Conservation (phyloP, 2,888 invertebrate species). For the Hartigia nigra region DNA sequence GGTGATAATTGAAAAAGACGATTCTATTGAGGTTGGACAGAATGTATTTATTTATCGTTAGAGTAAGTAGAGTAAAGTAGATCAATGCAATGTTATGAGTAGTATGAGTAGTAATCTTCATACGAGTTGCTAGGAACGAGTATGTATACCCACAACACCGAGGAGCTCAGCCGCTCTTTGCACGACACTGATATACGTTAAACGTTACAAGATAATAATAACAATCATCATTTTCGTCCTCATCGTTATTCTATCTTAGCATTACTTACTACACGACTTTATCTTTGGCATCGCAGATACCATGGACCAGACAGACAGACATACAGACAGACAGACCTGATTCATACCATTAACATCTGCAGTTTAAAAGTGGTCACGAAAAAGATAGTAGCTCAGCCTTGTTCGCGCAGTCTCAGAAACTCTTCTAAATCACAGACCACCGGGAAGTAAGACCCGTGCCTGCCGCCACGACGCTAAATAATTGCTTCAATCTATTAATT, state of each 20-base stretch:
- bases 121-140: constrained; percentile 66
- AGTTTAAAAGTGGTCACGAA: not conserved
- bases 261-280: constrained; percentile 43
- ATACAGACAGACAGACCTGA: not conserved
- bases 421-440: constrained; percentile 15
- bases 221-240: constrained; percentile 37
- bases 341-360: constrained; percentile 4
- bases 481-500: constrained; percentile 1
- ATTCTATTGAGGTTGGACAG: constrained; percentile 59
- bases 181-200: constrained; percentile 65
- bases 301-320: constrained; percentile 1
- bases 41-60: constrained; percentile 64
- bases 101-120: constrained; percentile 64
- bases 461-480: not conserved
- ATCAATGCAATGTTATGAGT: constrained; percentile 65
- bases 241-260: constrained; percentile 42
- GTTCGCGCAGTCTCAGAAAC: constrained; percentile 17
- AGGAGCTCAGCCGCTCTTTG: constrained; percentile 61
- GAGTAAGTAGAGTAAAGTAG: constrained; percentile 64
- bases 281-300: constrained; percentile 45
- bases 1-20: not conserved
- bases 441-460: not conserved
- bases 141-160: constrained; percentile 66
- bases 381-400: constrained; percentile 8
- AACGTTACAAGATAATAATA: constrained; percentile 59